phyloP scores from a whole-genome alignment of 2,113 vertebrate genomes.

The Amphiprion ocellaris region DNA sequence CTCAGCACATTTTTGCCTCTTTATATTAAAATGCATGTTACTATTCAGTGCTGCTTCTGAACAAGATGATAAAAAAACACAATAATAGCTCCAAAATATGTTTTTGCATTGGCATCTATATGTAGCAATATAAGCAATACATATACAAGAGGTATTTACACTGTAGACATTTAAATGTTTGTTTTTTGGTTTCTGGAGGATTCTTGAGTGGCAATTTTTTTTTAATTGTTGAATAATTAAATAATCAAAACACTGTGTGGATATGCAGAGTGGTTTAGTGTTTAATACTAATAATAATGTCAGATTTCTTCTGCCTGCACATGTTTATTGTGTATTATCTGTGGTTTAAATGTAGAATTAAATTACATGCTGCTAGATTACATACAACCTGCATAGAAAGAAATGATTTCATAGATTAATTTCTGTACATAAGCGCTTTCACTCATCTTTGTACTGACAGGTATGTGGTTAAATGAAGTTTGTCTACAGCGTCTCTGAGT shows the following conservation, averaged over 20 bases:
- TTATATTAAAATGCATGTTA: not conserved
- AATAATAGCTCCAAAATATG: not conserved
- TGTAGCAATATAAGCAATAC: not conserved
- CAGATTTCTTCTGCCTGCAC: conserved; percentile 33
- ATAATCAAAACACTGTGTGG: conserved; percentile 39
- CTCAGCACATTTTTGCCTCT: not conserved
- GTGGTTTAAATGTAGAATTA: conserved; percentile 14
- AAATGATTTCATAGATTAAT: too few species aligned
- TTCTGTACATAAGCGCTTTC: too few species aligned
- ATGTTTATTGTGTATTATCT: not conserved
- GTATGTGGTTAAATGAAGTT: too few species aligned
- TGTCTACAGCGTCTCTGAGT: too few species aligned
- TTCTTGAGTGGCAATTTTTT: not conserved
- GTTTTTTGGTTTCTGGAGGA: conserved; percentile 9
- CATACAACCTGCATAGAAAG: too few species aligned
- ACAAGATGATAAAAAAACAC: not conserved
- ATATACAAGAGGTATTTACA: conserved; percentile 1
- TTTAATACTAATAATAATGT: conserved; percentile 38
- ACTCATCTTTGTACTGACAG: too few species aligned
- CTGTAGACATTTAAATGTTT: conserved; percentile 21
- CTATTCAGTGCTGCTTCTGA: too few species aligned
- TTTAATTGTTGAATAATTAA: conserved; percentile 40
- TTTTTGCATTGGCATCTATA: not conserved
- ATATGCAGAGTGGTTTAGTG: conserved; percentile 8
- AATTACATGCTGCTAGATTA: not conserved